Evolutionary conservation across 2,113 vertebrate species (phyloP).

Genomic region (Anguilla rostrata): DNA sequence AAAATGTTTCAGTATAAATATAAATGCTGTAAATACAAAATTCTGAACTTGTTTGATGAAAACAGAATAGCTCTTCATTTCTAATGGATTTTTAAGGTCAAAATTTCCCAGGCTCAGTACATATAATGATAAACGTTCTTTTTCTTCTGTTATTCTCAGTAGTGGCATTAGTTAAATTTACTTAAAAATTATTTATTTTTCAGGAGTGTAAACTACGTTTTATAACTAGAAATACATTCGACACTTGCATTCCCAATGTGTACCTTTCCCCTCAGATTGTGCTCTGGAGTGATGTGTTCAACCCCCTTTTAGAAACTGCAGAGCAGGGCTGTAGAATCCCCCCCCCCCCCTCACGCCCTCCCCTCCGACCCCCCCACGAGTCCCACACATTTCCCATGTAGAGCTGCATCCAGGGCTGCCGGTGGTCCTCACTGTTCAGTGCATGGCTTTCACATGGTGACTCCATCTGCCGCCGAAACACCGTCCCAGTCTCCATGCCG

Average conservation of each 20-base stretch:
- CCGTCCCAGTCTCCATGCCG: constrained; percentile 34
- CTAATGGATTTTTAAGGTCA: neutral
- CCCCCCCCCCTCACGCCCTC: constrained; percentile 33
- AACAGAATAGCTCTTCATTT: neutral
- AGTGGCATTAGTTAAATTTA: neutral
- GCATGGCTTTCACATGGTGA: constrained; percentile 72
- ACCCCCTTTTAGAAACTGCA: constrained; percentile 49
- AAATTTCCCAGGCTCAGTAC: neutral
- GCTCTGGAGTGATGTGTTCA: constrained; percentile 20
- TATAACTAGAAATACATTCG: neutral
- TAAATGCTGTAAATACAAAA: neutral
- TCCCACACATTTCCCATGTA: neutral
- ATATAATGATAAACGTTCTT: neutral
- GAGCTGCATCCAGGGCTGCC: constrained; percentile 49
- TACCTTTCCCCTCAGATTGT: neutral
- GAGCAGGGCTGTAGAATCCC: constrained; percentile 54
- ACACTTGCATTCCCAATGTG: neutral
- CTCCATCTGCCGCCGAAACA: constrained; percentile 57
- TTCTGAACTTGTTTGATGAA: neutral
- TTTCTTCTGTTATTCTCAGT: neutral
- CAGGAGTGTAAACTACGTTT: too few species aligned
- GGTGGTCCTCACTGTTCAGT: constrained; percentile 42
- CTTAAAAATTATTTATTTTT: neutral
- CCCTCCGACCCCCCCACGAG: constrained; percentile 25
- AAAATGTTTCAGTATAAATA: neutral